Percentiles rank a stretch among this genome's conserved stretches.
These are phyloP conservation scores for Scaptomyza tumidula DNA, from an alignment of 2,888 invertebrate genomes.

Conservation along the genomic window DNA sequence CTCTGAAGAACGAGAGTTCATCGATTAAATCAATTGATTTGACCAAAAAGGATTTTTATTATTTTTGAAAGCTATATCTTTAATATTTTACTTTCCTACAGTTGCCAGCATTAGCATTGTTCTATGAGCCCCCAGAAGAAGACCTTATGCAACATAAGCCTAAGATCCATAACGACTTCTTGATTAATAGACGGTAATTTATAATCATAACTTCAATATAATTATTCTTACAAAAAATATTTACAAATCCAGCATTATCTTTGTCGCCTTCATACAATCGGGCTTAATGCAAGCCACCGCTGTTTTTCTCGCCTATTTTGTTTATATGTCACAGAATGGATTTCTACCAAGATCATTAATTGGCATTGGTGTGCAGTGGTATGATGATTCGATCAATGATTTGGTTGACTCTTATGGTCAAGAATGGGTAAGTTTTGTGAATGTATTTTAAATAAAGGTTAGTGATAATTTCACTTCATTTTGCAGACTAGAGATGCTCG, in stretches of 20 bases:
- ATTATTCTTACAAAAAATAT: neutral
- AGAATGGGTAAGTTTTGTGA: conserved; percentile 55
- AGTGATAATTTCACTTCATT: neutral
- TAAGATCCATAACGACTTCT: conserved; percentile 40
- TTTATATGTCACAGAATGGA: conserved; percentile 51
- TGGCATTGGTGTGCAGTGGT: conserved; percentile 27
- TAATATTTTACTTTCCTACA: conserved; percentile 6
- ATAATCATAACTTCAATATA: neutral
- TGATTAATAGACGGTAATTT: conserved; percentile 48
- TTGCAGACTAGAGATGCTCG: conserved; percentile 42
- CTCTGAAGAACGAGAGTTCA: no score
- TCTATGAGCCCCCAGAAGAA: conserved; percentile 48
- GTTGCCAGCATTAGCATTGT: conserved; percentile 50
- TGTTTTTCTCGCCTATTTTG: conserved; percentile 46
- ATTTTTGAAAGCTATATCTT: neutral
- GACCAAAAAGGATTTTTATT: neutral
- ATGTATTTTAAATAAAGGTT: neutral
- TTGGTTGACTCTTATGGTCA: conserved; percentile 62
- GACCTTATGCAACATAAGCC: conserved; percentile 52
- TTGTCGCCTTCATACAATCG: conserved; percentile 51
- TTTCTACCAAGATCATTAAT: conserved; percentile 50
- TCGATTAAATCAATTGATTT: no score
- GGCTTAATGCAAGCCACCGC: conserved; percentile 57
- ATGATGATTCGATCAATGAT: conserved; percentile 37
- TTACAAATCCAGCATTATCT: conserved; percentile 35